phyloP scores from a whole-genome alignment of 1,140 invertebrate species.

The Aphaenogaster rudis region DNA sequence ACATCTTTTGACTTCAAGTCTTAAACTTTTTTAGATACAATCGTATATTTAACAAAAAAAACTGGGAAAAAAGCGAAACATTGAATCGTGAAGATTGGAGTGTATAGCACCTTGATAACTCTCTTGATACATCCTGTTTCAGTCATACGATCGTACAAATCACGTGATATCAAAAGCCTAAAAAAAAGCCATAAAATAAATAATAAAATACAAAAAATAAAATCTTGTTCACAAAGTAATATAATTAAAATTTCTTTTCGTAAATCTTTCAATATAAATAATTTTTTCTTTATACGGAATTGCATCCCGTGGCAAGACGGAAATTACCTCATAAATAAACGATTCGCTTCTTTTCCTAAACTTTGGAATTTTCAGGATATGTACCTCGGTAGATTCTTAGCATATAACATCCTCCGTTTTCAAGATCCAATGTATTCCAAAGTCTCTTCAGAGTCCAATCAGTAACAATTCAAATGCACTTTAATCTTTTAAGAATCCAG shows the following conservation, averaged over 20 bases:
- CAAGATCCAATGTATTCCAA: background rate
- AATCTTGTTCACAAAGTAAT: background rate
- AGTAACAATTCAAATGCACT: background rate
- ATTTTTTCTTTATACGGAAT: background rate
- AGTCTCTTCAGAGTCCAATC: background rate
- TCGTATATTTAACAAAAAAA: background rate
- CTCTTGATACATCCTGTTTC: background rate
- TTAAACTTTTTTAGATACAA: background rate
- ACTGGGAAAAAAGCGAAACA: background rate
- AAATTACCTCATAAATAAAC: conserved; percentile 26
- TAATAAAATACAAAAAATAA: background rate
- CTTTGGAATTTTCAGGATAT: background rate
- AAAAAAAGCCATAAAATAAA: background rate
- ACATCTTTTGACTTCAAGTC: background rate
- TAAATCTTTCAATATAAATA: conserved; percentile 13
- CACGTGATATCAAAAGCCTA: background rate
- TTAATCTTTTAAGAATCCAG: conserved; percentile 3
- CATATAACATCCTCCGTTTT: background rate
- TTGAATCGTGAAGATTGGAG: conserved; percentile 20
- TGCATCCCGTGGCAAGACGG: background rate
- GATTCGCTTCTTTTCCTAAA: background rate
- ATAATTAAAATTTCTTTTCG: background rate
- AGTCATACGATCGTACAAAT: background rate
- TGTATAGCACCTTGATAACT: background rate
- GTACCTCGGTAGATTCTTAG: background rate